Evolutionary conservation across 1,140 invertebrate genomes (phyloP).

Genomic region (Pararge aegeria): DNA sequence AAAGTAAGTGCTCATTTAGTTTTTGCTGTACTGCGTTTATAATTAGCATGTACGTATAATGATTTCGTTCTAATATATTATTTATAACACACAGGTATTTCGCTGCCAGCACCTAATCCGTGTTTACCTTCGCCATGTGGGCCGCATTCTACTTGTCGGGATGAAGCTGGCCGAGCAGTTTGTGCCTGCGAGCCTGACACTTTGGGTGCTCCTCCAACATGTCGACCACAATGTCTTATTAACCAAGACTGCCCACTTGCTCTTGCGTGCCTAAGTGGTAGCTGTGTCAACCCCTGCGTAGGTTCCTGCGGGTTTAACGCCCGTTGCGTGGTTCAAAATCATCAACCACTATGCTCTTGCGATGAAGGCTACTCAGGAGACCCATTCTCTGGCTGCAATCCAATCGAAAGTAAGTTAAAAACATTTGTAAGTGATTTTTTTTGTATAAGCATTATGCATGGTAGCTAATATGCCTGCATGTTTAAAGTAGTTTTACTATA

Average conservation of each 20-base stretch:
- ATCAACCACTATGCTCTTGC: constrained; percentile 89
- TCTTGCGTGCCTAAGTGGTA: constrained; percentile 88
- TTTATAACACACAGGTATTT: constrained; percentile 35
- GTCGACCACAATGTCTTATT: constrained; percentile 88
- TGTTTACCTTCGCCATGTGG: constrained; percentile 92
- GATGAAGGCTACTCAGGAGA: constrained; percentile 88
- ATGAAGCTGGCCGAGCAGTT: constrained; percentile 84
- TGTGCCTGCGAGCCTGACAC: constrained; percentile 89
- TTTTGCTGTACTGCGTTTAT: not conserved
- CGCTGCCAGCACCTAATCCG: constrained; percentile 77
- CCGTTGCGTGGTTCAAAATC: constrained; percentile 87
- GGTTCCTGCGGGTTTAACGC: constrained; percentile 92
- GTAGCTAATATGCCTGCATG: constrained; percentile 29
- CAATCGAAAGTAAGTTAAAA: constrained; percentile 81
- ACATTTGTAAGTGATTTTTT: not conserved
- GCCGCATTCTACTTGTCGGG: constrained; percentile 88
- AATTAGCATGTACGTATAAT: not conserved
- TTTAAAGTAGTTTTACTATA: constrained; percentile 2
- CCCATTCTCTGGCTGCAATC: constrained; percentile 88
- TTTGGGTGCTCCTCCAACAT: constrained; percentile 90
- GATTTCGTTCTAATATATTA: constrained; percentile 4
- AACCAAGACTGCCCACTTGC: constrained; percentile 89
- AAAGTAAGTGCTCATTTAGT: constrained; percentile 77
- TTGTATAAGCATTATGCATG: constrained; percentile 28
- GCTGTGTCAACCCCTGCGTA: constrained; percentile 89